Conservation (phyloP, 2,113 vertebrate genomes). For the Melanostigma gelatinosum region DNA sequence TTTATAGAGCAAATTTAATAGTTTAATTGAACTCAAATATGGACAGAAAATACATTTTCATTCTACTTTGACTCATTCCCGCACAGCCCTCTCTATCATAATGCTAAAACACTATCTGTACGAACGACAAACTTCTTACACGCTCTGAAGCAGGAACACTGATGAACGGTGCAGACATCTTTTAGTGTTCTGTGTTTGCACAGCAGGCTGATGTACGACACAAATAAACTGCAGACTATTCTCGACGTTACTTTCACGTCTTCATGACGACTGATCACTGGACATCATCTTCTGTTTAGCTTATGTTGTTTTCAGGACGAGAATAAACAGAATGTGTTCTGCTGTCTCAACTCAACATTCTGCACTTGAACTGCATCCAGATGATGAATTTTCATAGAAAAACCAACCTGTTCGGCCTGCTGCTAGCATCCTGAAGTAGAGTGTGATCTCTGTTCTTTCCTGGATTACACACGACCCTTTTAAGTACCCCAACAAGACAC, state of each 20-base stretch:
- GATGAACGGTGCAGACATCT: not conserved
- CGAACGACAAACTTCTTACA: not conserved
- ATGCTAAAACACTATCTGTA: not conserved
- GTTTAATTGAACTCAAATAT: not conserved
- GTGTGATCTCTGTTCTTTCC: conserved; percentile 40
- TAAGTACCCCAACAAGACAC: conserved; percentile 54
- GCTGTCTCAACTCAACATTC: not conserved
- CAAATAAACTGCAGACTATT: not conserved
- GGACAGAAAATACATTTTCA: not conserved
- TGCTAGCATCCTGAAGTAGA: conserved; percentile 8
- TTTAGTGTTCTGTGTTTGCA: not conserved
- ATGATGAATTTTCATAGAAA: not conserved
- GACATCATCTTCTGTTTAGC: not conserved
- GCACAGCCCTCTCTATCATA: not conserved
- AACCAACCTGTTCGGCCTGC: not conserved
- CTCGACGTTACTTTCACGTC: not conserved
- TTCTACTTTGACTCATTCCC: not conserved
- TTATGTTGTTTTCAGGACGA: not conserved
- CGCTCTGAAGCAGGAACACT: not conserved
- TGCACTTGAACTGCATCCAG: not conserved
- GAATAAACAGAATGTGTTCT: not conserved
- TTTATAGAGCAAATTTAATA: not conserved
- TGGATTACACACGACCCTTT: conserved; percentile 52
- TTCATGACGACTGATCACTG: not conserved
- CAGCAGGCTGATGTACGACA: not conserved